A percentile compares a stretch with the other conserved stretches of the same genome.
Conservation (phyloP, 2,888 invertebrate genomes). For the Agrochola circellaris region DNA sequence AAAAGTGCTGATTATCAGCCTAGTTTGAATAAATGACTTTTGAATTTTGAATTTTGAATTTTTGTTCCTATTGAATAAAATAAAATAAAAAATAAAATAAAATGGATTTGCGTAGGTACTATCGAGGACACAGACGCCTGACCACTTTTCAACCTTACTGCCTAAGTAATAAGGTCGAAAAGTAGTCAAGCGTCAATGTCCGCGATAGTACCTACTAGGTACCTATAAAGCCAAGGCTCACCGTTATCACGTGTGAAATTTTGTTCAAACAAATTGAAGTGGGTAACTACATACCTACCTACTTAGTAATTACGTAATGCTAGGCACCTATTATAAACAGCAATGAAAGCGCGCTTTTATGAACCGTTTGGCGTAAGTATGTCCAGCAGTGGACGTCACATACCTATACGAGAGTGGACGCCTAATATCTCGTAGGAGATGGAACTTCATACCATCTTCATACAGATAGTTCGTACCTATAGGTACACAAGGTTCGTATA, state of each 20-base stretch:
- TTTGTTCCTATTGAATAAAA: too few species aligned
- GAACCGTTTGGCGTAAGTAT: background rate
- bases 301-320: conserved; percentile 1
- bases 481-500: too few species aligned
- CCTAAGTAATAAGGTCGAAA: too few species aligned
- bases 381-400: background rate
- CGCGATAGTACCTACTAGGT: too few species aligned
- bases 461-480: conserved; percentile 26
- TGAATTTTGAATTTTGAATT: too few species aligned
- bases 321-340: background rate
- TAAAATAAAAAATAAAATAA: too few species aligned
- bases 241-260: background rate
- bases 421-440: conserved; percentile 8
- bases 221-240: background rate
- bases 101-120: too few species aligned
- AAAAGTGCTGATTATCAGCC: too few species aligned
- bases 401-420: conserved; percentile 6
- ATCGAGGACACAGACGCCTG: too few species aligned
- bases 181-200: too few species aligned
- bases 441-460: conserved; percentile 11
- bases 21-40: too few species aligned
- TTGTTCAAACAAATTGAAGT: background rate
- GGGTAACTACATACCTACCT: background rate
- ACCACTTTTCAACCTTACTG: too few species aligned
- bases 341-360: background rate